Evolutionary conservation across 1,140 invertebrate genomes (phyloP).

Genomic region (Drosophila hydei): DNA sequence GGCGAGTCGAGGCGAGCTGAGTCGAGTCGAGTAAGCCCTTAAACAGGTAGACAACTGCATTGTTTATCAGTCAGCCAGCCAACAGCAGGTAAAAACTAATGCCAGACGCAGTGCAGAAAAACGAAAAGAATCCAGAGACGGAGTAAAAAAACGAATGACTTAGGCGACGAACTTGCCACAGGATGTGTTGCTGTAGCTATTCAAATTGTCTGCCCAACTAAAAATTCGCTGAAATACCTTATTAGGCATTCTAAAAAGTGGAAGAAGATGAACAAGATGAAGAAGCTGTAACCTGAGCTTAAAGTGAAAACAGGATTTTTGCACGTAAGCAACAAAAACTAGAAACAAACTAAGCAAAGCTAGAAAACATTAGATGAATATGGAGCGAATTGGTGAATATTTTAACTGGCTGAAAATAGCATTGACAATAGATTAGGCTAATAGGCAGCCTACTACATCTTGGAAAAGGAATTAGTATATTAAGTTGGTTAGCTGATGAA

Average conservation of each 20-base stretch:
- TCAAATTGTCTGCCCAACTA: constrained; percentile 19
- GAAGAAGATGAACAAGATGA: neutral
- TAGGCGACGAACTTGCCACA: constrained; percentile 46
- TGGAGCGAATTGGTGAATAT: too few relatives aligned
- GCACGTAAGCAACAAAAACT: neutral
- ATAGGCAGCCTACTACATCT: too few relatives aligned
- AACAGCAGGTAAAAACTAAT: constrained; percentile 70
- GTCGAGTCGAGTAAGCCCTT: constrained; percentile 37
- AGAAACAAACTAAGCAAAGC: neutral
- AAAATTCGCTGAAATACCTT: constrained; percentile 7
- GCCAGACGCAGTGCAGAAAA: constrained; percentile 46
- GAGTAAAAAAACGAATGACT: constrained; percentile 47
- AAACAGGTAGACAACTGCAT: constrained; percentile 74
- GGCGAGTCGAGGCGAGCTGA: neutral
- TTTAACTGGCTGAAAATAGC: too few relatives aligned
- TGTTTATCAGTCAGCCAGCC: constrained; percentile 55
- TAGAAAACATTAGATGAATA: neutral
- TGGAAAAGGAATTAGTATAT: too few relatives aligned
- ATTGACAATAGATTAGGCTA: too few relatives aligned
- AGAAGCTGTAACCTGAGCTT: constrained; percentile 13
- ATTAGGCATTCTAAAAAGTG: constrained; percentile 6
- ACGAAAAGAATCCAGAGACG: neutral
- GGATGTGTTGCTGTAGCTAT: constrained; percentile 1
- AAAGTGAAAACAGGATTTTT: neutral
- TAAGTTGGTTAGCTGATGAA: too few relatives aligned